Evolutionary conservation across 2,888 invertebrate genomes (phyloP).

Genomic region (Phymatocera aterrima): DNA sequence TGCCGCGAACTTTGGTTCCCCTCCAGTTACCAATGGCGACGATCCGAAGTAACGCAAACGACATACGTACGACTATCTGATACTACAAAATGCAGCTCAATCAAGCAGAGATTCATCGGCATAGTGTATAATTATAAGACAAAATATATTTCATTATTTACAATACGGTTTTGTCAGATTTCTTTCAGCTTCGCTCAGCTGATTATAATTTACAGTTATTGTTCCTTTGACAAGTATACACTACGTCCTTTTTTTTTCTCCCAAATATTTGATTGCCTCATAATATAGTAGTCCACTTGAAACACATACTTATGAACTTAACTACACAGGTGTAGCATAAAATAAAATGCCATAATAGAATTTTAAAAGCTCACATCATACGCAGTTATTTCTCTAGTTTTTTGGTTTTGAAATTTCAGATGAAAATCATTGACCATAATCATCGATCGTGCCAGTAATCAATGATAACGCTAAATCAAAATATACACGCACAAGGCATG

Average conservation of each 20-base stretch:
- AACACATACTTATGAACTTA: no score
- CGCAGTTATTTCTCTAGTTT: background rate
- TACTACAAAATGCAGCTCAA: background rate
- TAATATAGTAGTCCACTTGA: no score
- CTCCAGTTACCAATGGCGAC: slow-evolving; percentile 59
- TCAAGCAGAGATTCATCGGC: background rate
- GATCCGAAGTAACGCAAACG: slow-evolving; percentile 55
- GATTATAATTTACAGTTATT: slow-evolving; percentile 3
- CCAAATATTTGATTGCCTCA: background rate
- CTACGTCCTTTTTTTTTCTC: background rate
- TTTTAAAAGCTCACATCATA: background rate
- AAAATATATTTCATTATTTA: slow-evolving; percentile 44
- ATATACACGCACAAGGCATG: background rate
- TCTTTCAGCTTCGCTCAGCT: background rate
- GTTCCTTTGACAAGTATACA: background rate
- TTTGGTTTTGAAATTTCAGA: background rate
- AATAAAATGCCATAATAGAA: background rate
- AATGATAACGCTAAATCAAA: background rate
- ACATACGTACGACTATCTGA: background rate
- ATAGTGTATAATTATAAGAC: slow-evolving; percentile 39
- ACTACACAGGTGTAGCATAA: no score
- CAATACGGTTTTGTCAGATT: slow-evolving; percentile 22
- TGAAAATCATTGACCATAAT: background rate
- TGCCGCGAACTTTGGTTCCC: slow-evolving; percentile 70
- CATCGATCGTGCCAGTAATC: background rate